Base-by-base conservation (phyloP, 2,797 vertebrate species). In the Chaetophractus vellerosus region DNA sequence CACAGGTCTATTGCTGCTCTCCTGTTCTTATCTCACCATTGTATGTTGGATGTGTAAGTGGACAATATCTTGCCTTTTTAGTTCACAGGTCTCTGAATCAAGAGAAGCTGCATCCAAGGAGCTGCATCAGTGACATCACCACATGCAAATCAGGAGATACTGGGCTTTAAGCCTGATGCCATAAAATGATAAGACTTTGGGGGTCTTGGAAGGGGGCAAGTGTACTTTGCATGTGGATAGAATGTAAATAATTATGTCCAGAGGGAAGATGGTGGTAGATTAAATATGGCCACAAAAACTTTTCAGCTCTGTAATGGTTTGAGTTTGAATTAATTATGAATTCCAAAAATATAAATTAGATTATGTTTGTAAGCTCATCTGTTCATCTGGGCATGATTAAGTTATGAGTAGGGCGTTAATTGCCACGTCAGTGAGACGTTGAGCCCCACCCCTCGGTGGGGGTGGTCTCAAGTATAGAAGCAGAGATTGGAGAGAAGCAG, bases 261-360 rank as follows among this genome's bases (percentile, higher is more conserved):
- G 59, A 71, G 33, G 36, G 66, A 52, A 12, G 45, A 66, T 1
- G 59, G 12, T 82, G n/a, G 23, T 57, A 78, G 19, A 76, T 85
- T 74, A 96, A 94, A 96, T 14, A 72, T 45, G 33, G 82, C 14
- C 78, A 88, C 48, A 63, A 55, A 74, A 80, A 68, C 92, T 64
- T 83, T 71, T 45, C 57, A n/a, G n/a, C n/a, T n/a, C n/a, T n/a
- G n/a, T n/a, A n/a, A n/a, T n/a, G n/a, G n/a, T n/a, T n/a, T n/a
- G n/a, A n/a, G n/a, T n/a, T n/a, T n/a, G n/a, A n/a, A n/a, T n/a
- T n/a, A n/a, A n/a, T n/a, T n/a, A n/a, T n/a, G n/a, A n/a, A n/a
- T n/a, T n/a, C n/a, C n/a, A n/a, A n/a, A n/a, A n/a, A n/a, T n/a
- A n/a, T n/a, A n/a, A n/a, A n/a, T n/a, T n/a, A n/a, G n/a, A n/a